Percentiles rank a stretch among this genome's conserved stretches.
These are phyloP conservation scores for Drosophila affinis DNA, from an alignment of 2,888 invertebrate species.

Conservation along the genomic window DNA sequence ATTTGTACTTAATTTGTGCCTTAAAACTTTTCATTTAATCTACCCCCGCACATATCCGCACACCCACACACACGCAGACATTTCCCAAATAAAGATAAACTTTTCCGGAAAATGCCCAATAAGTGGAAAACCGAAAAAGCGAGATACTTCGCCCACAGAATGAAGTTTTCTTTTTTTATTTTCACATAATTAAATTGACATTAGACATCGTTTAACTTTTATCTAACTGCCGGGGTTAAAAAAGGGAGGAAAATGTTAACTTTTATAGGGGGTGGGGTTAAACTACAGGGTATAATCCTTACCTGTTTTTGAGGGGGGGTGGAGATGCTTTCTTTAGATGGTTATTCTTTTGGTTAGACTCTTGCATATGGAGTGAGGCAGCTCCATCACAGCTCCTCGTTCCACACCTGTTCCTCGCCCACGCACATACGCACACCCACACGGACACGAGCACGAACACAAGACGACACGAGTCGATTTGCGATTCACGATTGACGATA, in stretches of 20 bases:
- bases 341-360: slow-evolving; percentile 6
- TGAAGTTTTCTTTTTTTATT: slow-evolving; percentile 20
- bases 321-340: not conserved
- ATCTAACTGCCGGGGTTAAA: slow-evolving; percentile 52
- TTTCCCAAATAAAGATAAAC: slow-evolving; percentile 2
- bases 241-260: not conserved
- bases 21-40: slow-evolving; percentile 15
- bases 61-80: not conserved
- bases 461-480: not conserved
- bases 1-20: slow-evolving; percentile 8
- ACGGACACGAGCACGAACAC: slow-evolving; percentile 8
- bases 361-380: not conserved
- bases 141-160: slow-evolving; percentile 1
- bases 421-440: slow-evolving; percentile 13
- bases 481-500: slow-evolving; percentile 13
- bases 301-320: slow-evolving; percentile 3
- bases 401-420: slow-evolving; percentile 1
- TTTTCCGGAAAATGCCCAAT: slow-evolving; percentile 8
- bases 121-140: slow-evolving; percentile 2
- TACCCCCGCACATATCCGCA: not conserved
- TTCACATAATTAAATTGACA: slow-evolving; percentile 73
- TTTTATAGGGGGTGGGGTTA: not conserved
- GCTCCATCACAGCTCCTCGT: not conserved
- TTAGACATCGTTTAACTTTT: slow-evolving; percentile 66
- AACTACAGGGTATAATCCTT: slow-evolving; percentile 6